These are phyloP conservation scores for Ptychadena robeensis DNA, from an alignment of 2,797 vertebrate genomes.

Conservation along the genomic window DNA sequence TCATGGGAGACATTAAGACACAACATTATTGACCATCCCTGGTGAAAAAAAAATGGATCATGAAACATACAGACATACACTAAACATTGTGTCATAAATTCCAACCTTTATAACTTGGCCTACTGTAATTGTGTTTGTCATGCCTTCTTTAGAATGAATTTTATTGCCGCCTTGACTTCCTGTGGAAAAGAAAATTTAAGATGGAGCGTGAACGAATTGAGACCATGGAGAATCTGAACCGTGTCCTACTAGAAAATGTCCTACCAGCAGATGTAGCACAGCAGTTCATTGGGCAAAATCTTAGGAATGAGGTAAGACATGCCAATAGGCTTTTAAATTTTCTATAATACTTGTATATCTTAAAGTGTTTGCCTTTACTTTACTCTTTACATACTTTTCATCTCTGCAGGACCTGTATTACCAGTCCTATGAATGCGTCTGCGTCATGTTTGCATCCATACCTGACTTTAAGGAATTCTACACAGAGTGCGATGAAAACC, in stretches of 20 bases:
- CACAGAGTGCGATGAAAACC: slow-evolving; percentile 83
- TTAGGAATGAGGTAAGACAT: slow-evolving; percentile 80
- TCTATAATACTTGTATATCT: not conserved
- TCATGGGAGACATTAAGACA: too few relatives aligned
- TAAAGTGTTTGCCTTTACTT: not conserved
- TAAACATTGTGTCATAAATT: not conserved
- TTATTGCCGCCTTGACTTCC: slow-evolving; percentile 85
- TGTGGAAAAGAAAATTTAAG: slow-evolving; percentile 83
- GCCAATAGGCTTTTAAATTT: not conserved
- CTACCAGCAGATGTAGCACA: slow-evolving; percentile 85
- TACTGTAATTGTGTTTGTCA: not conserved
- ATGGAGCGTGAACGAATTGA: slow-evolving; percentile 85
- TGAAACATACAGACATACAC: too few relatives aligned
- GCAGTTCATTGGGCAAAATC: slow-evolving; percentile 84
- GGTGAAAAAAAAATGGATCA: too few relatives aligned
- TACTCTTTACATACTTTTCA: not conserved
- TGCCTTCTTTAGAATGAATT: slow-evolving; percentile 80
- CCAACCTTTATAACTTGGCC: not conserved
- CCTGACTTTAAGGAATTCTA: slow-evolving; percentile 92
- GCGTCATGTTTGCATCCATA: slow-evolving; percentile 89
- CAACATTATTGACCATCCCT: too few relatives aligned
- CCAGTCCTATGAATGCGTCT: slow-evolving; percentile 85
- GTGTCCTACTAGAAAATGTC: slow-evolving; percentile 86
- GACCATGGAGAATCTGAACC: slow-evolving; percentile 87
- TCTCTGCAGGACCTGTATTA: slow-evolving; percentile 86